phyloP scores from a whole-genome alignment of 2,113 vertebrate species.

The Phainopepla nitens region DNA sequence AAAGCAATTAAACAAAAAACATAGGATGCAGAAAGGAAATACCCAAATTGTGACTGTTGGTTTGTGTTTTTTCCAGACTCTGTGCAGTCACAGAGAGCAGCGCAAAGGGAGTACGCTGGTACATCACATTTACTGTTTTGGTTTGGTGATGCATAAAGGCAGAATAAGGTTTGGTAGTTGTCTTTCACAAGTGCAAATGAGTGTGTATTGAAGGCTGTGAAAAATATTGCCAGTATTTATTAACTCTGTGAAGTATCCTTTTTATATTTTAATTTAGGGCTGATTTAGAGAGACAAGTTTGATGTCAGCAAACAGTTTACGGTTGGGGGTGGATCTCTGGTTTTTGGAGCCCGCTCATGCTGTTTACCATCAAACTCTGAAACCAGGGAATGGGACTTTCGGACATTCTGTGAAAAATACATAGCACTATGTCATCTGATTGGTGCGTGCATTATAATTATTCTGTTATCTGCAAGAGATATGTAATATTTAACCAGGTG shows the following conservation, averaged over 20 bases:
- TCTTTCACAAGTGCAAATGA: constrained; percentile 7
- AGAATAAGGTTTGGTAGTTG: background rate
- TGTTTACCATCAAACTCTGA: background rate
- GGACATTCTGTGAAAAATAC: background rate
- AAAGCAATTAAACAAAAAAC: background rate
- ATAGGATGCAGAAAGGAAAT: background rate
- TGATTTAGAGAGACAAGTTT: background rate
- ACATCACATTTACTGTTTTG: background rate
- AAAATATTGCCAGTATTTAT: background rate
- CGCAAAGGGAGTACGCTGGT: background rate
- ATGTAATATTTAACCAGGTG: background rate
- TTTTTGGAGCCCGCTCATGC: background rate
- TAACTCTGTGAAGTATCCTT: background rate
- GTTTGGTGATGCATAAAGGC: background rate
- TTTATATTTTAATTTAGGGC: background rate
- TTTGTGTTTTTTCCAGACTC: background rate
- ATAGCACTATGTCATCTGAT: background rate
- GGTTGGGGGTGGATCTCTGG: background rate
- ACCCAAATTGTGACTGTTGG: background rate
- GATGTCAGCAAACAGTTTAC: background rate
- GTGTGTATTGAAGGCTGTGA: background rate
- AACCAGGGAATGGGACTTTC: background rate
- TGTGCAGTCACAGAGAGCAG: background rate
- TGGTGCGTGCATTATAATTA: background rate
- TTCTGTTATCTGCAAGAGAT: background rate